Conservation (phyloP, 2,113 vertebrate genomes). For the Seriola dumerili region DNA sequence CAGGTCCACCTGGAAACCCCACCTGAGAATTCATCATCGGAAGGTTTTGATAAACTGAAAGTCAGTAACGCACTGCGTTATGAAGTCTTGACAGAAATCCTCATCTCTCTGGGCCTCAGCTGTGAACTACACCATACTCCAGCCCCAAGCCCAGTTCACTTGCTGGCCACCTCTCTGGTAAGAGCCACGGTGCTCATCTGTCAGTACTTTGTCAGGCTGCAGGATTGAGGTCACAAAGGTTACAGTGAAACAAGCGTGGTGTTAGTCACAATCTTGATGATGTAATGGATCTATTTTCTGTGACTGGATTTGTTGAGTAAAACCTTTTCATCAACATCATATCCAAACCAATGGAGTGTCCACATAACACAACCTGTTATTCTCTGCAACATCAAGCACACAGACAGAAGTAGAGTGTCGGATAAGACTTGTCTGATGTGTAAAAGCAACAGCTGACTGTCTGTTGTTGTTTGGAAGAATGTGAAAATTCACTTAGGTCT, state of each 20-base stretch:
- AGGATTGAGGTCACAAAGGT: not conserved
- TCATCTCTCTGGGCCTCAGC: slow-evolving; percentile 86
- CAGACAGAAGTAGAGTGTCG: not conserved
- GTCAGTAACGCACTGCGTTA: slow-evolving; percentile 86
- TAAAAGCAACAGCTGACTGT: not conserved
- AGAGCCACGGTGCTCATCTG: slow-evolving; percentile 28
- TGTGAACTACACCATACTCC: slow-evolving; percentile 83
- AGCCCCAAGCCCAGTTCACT: slow-evolving; percentile 83
- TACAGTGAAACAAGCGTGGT: not conserved
- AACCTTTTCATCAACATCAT: not conserved
- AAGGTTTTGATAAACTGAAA: slow-evolving; percentile 88
- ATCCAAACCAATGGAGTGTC: not conserved
- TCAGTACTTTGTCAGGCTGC: not conserved
- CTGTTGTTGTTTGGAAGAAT: not conserved
- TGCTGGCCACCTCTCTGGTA: slow-evolving; percentile 87
- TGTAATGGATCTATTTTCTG: not conserved
- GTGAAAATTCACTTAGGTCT: not conserved
- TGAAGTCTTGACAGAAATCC: slow-evolving; percentile 88
- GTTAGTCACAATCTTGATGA: not conserved
- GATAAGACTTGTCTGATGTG: not conserved
- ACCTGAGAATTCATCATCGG: slow-evolving; percentile 72
- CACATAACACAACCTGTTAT: not conserved
- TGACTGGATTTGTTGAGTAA: not conserved
- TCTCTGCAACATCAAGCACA: not conserved
- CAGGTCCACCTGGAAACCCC: slow-evolving; percentile 90